These are phyloP conservation scores for Acleris cristana DNA, from an alignment of 2,888 invertebrate genomes.

Conservation along the genomic window DNA sequence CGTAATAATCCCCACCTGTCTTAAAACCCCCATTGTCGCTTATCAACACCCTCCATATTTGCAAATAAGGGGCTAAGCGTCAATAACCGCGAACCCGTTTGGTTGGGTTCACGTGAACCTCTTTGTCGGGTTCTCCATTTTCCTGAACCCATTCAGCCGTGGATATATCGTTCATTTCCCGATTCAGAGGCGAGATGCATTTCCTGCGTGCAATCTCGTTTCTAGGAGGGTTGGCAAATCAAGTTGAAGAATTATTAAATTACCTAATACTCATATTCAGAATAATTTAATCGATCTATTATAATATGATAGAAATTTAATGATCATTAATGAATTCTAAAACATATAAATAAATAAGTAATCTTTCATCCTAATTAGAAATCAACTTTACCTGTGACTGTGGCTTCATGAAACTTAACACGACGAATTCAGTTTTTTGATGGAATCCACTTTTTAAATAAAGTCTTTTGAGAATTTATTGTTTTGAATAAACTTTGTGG, in stretches of 20 bases:
- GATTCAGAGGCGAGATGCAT: constrained; percentile 64
- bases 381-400: too few species aligned
- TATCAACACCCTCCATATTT: constrained; percentile 8
- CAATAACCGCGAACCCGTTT: background rate
- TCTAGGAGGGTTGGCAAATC: constrained; percentile 59
- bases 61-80: constrained; percentile 11
- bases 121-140: constrained; percentile 40
- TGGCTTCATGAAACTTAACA: too few species aligned
- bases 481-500: too few species aligned
- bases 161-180: constrained; percentile 51
- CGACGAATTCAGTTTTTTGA: too few species aligned
- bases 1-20: constrained; percentile 1
- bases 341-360: too few species aligned
- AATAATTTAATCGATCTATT: background rate
- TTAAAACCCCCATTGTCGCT: background rate
- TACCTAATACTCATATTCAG: background rate
- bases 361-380: too few species aligned
- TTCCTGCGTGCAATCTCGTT: constrained; percentile 59
- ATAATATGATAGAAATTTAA: too few species aligned
- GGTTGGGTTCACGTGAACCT: background rate
- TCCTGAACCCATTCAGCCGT: constrained; percentile 33
- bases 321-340: too few species aligned
- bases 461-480: too few species aligned
- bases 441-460: too few species aligned
- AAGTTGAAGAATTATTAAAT: background rate